Evolutionary conservation across 2,888 invertebrate species (phyloP).

Genomic region (Helobdella robusta): DNA sequence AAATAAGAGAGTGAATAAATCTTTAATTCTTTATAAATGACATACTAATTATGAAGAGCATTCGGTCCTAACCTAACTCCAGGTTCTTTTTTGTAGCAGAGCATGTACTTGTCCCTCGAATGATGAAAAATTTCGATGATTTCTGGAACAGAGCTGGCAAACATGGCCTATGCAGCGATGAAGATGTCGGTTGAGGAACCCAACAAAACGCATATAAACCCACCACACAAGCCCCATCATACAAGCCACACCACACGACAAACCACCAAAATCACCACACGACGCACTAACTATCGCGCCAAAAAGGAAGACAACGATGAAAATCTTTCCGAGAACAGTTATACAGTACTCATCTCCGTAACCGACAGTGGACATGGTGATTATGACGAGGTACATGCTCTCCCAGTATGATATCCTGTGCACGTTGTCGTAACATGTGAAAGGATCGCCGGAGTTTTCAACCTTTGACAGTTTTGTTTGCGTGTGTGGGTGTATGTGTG

Average conservation of each 20-base stretch:
- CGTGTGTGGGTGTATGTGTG: too few relatives aligned
- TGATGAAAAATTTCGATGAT: slow-evolving; percentile 17
- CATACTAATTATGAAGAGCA: too few relatives aligned
- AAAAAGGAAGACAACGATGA: slow-evolving; percentile 99
- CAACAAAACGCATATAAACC: too few relatives aligned
- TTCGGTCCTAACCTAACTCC: neutral
- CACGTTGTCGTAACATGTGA: slow-evolving; percentile 82
- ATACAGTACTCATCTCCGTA: slow-evolving; percentile 98
- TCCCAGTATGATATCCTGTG: slow-evolving; percentile 95
- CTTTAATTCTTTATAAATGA: too few relatives aligned
- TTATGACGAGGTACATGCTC: slow-evolving; percentile 98
- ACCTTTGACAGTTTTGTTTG: too few relatives aligned
- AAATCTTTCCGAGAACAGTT: slow-evolving; percentile 92
- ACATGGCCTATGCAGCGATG: too few relatives aligned
- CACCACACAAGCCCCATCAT: too few relatives aligned
- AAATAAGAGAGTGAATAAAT: too few relatives aligned
- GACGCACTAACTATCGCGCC: slow-evolving; percentile 99
- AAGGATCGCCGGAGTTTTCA: slow-evolving; percentile 98
- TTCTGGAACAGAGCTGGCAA: slow-evolving; percentile 17
- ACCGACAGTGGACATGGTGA: slow-evolving; percentile 99
- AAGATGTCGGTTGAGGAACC: too few relatives aligned
- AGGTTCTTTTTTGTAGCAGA: slow-evolving; percentile 8
- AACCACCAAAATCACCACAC: too few relatives aligned
- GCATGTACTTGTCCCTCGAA: neutral
- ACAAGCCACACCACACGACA: too few relatives aligned